Evolutionary conservation across 2,113 vertebrate species (phyloP), one percentile per base, ranked within the genome.

Genomic region (Pionites leucogaster): DNA sequence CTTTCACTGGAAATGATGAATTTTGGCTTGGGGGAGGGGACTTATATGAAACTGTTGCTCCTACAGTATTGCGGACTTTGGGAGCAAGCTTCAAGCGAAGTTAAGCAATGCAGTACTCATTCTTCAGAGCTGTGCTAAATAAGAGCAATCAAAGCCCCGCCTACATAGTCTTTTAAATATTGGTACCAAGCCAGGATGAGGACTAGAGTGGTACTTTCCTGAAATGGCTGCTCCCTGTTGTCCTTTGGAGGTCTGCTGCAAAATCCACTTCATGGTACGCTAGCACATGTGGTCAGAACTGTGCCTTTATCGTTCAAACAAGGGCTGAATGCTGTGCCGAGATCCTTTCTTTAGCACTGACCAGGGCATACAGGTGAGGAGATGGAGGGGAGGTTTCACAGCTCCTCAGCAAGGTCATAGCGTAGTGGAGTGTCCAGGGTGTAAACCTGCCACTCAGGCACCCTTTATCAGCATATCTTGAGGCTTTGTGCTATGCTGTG

Each of bases 1-100:
- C 46, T 93, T 91, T 47, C 78, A 65, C 62, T 88, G 72, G 64
- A 92, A 93, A 62, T 77, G 33, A 76, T 74, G 68, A 94, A 33
- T 78, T 57, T 81, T 75, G 65, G 76, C 62, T 46, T 76, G 52
- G 70, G 35, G 80, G 64, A 83, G 35, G 76, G 41, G 16, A 76
- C 70, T 78, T 49, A 65, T 64, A 84, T 83, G 70, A 91, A 86
- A 81, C 31, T 1, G 1, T 62, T 74, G 24, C 68, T 81, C 33
- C 62, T 89, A 33, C 3, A 59, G 28, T 76, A 22, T 47, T 68
- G 86, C 52, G 44, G 33, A 86, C 59, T 91, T 76, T 3, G 50
- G 65, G 59, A 59, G 3, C 4, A 63, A 65, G 72, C 37, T 82
- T 93, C 65, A 52, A 0, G 35, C 67, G 69, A 65, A 46, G 65